Base-by-base conservation (phyloP, 1,140 invertebrate genomes). In the Copidosoma floridanum region DNA sequence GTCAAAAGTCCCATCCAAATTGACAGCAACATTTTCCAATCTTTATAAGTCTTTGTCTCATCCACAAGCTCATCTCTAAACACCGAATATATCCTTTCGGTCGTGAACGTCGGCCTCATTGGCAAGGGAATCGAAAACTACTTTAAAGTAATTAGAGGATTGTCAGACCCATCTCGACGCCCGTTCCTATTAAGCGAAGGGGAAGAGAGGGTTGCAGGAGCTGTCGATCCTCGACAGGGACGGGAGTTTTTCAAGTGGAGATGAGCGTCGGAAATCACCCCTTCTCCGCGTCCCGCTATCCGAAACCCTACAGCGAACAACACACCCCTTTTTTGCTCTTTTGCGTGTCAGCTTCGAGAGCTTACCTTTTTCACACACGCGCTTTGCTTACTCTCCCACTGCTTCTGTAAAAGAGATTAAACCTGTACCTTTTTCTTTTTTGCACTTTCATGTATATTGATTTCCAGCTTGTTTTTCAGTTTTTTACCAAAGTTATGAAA, bases 81-180 rank as follows among this genome's bases (percentile, higher is more conserved):
- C n/a, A n/a, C n/a, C n/a, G n/a, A n/a, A n/a, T n/a, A n/a, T n/a
- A n/a, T n/a, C n/a, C n/a, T n/a, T 69, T 66, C 63, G 62, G 65
- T 64, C 54, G 57, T 47, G 63, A 62, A 3, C 57, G 46, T 57
- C 55, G 57, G 63, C 54, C 29, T 16, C 57, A 57, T 55, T 62
- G 55, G 61, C 66, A 65, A 65, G 68, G 69, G 71, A 73, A 76
- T 76, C 66, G 69, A 66, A 73, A 78, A 77, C 74, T 78, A 76
- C 74, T 78, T 77, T 77, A 74, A 77, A 78, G 75, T 77, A 77
- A 78, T 78, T 78, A 78, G 75, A 72, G 73, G 69, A 78, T 76
- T 76, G 73, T 77, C 74, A 77, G n/a, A 73, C 68, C 69, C 68
- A 72, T 71, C 63, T 68, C 65, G 61, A 63, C 72, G 73, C 68